Evolutionary conservation across 2,797 vertebrate genomes (phyloP), one percentile per base, ranked within the genome.

Genomic region (Avahi laniger): DNA sequence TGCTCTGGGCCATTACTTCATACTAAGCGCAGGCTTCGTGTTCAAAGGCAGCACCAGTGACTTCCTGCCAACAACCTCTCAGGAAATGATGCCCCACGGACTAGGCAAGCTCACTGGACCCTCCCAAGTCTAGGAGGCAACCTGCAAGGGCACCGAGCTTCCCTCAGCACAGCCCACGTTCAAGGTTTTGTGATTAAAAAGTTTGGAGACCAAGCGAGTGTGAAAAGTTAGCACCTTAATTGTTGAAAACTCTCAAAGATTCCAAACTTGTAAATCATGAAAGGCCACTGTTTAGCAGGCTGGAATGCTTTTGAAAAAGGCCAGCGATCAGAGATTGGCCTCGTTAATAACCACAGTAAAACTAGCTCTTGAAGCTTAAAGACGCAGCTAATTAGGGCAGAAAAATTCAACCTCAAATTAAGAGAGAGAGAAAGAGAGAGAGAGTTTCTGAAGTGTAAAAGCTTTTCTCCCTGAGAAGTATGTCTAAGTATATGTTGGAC

Each of bases 381-480:
- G 98, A 98, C 73, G 92, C 95, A 98, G 96, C 96, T 98, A 98
- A 98, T 98, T 98, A 98, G 98, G 97, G 97, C 78, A 97, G 97
- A 97, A 98, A 98, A 98, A 98, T 97, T 89, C 89, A 93, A 98
- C 97, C 90, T 80, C 97, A 98, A 98, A 98, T 98, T 98, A 98
- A 98, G 98, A 98, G 89, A 38, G 89, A 38, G 82, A 59, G 52
- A 30, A 43, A 38, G 78, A 22, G 52, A 46, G 73, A n/a, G 52
- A 13, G 83, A 10, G 52, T 67, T 94, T 97, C 94, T 95, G 92
- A 95, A 96, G 93, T 95, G 93, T 89, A 94, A 97, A 96, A 94
- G 95, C 94, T 98, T 97, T 98, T 97, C 96, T 98, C 72, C 92
- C 61, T 35, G 98, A 98, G 97, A 97, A 97, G 91, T 96, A 97